Percentiles rank a stretch among this genome's conserved stretches.
Evolutionary conservation across 2,113 vertebrate genomes (phyloP).

Genomic region (Peromyscus leucopus): DNA sequence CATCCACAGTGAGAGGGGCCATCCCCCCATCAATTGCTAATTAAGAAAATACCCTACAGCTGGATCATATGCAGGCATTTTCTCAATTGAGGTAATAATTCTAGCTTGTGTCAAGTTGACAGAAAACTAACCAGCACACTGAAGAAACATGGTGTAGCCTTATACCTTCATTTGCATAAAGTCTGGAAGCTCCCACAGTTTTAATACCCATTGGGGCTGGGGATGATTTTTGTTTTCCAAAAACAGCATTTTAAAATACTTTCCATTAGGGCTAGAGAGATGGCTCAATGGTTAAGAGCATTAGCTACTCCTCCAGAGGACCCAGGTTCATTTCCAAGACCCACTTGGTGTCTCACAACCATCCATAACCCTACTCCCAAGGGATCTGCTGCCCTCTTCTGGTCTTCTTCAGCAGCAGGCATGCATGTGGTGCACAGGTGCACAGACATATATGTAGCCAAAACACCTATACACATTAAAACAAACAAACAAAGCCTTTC

Average conservation of each 20-base stretch:
- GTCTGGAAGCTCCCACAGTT: not conserved
- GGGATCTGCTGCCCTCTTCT: not conserved
- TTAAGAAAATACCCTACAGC: not conserved
- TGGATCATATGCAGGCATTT: not conserved
- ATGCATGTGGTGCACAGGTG: not conserved
- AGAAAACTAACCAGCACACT: not conserved
- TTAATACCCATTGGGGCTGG: not conserved
- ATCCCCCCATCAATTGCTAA: not conserved
- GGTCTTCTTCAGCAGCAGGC: not conserved
- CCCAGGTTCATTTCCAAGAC: not conserved
- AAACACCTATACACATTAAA: not conserved
- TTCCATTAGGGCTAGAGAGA: not conserved
- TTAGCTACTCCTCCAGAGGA: not conserved
- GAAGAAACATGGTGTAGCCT: not conserved
- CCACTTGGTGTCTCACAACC: not conserved
- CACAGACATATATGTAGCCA: not conserved
- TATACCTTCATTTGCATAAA: conserved; percentile 14
- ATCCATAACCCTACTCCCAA: not conserved
- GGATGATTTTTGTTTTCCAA: conserved; percentile 45
- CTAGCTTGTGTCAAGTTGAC: not conserved
- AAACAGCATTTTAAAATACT: not conserved
- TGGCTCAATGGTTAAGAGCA: not conserved
- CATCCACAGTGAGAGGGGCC: not conserved
- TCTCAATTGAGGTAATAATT: not conserved
- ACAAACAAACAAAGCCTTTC: not conserved